phyloP scores from a whole-genome alignment of 2,797 vertebrate species.

The Kryptopterus vitreolus region DNA sequence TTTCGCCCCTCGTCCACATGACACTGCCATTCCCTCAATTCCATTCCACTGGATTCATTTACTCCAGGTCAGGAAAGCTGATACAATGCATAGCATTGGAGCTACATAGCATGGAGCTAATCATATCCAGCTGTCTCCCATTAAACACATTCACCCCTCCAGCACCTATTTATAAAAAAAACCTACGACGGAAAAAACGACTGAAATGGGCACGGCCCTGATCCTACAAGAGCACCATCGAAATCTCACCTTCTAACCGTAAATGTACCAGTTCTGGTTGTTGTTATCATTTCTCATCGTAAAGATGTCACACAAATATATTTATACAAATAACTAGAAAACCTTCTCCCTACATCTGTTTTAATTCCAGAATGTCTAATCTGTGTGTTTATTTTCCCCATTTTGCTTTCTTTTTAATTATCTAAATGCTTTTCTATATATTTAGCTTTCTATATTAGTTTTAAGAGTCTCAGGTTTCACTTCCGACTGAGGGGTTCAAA shows the following conservation, averaged over 20 bases:
- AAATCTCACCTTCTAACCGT: conserved; percentile 52
- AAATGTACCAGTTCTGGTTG: conserved; percentile 29
- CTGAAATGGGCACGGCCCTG: conserved; percentile 36
- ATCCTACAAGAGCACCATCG: conserved; percentile 32
- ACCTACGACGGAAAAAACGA: conserved; percentile 54
- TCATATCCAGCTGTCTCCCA: conserved; percentile 72
- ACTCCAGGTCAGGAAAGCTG: conserved; percentile 69
- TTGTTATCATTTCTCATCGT: conserved; percentile 39
- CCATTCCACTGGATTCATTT: conserved; percentile 69
- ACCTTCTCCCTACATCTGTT: neutral
- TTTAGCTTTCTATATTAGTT: neutral
- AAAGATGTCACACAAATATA: neutral
- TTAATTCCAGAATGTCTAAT: neutral
- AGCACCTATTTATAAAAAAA: conserved; percentile 67
- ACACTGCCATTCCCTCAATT: conserved; percentile 67
- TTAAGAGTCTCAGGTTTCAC: neutral
- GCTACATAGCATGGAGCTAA: conserved; percentile 69
- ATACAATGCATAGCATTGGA: conserved; percentile 76
- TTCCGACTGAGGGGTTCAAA: neutral
- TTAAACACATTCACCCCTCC: conserved; percentile 64
- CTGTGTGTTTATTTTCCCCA: too few species aligned
- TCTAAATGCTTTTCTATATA: neutral
- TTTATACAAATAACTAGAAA: neutral
- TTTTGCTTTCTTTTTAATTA: too few species aligned
- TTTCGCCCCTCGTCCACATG: conserved; percentile 64